Percentiles rank a stretch among this genome's conserved stretches.
phyloP scores from a whole-genome alignment of 2,113 vertebrate species.

The Zosterops lateralis region DNA sequence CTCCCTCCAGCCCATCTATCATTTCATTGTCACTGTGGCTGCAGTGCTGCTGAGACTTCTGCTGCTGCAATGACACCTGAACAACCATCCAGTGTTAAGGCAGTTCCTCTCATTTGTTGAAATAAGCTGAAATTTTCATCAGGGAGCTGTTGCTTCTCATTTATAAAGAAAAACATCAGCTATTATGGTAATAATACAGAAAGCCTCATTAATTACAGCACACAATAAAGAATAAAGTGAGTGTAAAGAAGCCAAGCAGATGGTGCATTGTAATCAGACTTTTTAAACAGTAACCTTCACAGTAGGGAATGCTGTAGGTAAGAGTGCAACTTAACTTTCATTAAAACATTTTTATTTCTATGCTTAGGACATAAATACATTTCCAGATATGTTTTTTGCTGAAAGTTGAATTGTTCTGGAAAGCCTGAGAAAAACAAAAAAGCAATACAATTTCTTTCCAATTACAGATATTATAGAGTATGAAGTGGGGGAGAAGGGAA shows the following conservation, averaged over 20 bases:
- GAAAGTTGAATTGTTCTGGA: constrained; percentile 18
- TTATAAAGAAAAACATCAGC: constrained; percentile 50
- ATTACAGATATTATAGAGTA: not conserved
- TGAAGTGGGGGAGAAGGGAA: not conserved
- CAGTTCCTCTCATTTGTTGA: not conserved
- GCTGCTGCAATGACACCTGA: not conserved
- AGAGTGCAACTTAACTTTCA: constrained; percentile 51
- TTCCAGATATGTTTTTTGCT: constrained; percentile 13
- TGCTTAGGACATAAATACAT: constrained; percentile 5
- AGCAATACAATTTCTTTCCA: not conserved
- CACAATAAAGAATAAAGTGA: constrained; percentile 7
- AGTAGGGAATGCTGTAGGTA: constrained; percentile 52
- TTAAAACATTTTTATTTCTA: constrained; percentile 39
- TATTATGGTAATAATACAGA: constrained; percentile 46
- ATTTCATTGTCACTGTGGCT: not conserved
- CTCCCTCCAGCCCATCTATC: not conserved
- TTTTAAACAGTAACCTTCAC: constrained; percentile 63
- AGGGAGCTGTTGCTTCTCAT: constrained; percentile 30
- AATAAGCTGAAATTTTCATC: constrained; percentile 36
- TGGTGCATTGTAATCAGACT: constrained; percentile 58
- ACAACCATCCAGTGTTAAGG: not conserved
- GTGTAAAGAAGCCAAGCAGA: constrained; percentile 55
- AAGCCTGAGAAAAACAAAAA: constrained; percentile 19
- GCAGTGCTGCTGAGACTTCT: not conserved
- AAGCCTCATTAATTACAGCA: constrained; percentile 64